Conservation (phyloP, 2,113 vertebrate species). For the Gallinago undulata region DNA sequence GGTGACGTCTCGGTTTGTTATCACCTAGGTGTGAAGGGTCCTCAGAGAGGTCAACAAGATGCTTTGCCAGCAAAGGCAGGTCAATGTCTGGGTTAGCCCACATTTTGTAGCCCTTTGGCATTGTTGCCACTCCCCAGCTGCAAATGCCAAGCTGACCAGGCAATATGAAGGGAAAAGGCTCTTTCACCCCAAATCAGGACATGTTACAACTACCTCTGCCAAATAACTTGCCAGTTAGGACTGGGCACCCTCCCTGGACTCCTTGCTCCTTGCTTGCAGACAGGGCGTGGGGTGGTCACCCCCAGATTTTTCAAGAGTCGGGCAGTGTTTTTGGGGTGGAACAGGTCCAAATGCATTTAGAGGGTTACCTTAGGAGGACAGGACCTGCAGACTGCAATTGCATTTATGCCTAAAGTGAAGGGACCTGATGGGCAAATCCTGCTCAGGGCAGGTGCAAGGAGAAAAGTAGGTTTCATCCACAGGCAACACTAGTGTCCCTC, state of each 20-base stretch:
- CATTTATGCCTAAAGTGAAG: neutral
- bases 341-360: neutral
- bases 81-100: neutral
- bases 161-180: neutral
- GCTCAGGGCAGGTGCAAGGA: neutral
- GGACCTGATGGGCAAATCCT: neutral
- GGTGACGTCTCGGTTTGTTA: fast-evolving
- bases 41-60: neutral
- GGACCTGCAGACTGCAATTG: neutral
- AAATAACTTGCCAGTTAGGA: neutral
- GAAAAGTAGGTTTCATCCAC: neutral
- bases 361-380: neutral
- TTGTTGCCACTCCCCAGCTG: neutral
- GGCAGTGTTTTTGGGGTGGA: neutral
- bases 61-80: neutral
- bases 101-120: fast-evolving
- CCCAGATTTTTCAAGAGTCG: neutral
- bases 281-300: neutral
- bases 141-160: neutral
- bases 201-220: neutral
- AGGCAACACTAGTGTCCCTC: neutral
- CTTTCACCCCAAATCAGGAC: neutral
- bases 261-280: neutral
- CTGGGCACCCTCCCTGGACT: neutral
- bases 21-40: neutral